Evolutionary conservation across 2,888 invertebrate species (phyloP).

Genomic region (Boloria selene): DNA sequence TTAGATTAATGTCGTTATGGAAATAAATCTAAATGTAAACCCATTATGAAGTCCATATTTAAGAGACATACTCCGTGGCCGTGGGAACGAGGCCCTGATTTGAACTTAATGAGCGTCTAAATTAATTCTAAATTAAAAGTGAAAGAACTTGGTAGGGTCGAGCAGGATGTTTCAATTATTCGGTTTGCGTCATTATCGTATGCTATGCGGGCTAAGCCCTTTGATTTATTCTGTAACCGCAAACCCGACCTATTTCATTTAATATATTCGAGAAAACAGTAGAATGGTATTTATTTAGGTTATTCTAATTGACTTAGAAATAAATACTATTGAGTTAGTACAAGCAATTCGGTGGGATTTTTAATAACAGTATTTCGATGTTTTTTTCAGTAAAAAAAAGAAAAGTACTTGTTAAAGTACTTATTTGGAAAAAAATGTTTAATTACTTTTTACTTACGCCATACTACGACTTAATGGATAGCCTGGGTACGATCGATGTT

Average conservation of each 20-base stretch:
- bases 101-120: constrained; percentile 31
- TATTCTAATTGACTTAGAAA: too few relatives aligned
- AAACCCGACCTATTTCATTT: constrained; percentile 3
- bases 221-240: constrained; percentile 23
- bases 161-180: constrained; percentile 39
- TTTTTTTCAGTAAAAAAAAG: too few relatives aligned
- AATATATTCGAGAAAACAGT: background rate
- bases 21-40: constrained; percentile 3
- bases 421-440: too few relatives aligned
- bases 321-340: too few relatives aligned
- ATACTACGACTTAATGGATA: constrained; percentile 8
- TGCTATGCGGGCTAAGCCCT: constrained; percentile 33
- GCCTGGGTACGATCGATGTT: background rate
- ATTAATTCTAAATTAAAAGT: constrained; percentile 31
- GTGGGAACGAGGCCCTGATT: constrained; percentile 29
- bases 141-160: constrained; percentile 27
- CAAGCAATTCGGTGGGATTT: too few relatives aligned
- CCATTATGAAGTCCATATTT: constrained; percentile 7
- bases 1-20: background rate
- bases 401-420: too few relatives aligned
- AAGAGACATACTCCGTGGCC: constrained; percentile 11
- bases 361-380: too few relatives aligned
- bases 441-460: background rate
- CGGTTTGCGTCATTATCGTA: constrained; percentile 29
- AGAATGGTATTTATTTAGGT: too few relatives aligned